phyloP scores from a whole-genome alignment of 1,140 invertebrate genomes.

The Aphaenogaster rudis region DNA sequence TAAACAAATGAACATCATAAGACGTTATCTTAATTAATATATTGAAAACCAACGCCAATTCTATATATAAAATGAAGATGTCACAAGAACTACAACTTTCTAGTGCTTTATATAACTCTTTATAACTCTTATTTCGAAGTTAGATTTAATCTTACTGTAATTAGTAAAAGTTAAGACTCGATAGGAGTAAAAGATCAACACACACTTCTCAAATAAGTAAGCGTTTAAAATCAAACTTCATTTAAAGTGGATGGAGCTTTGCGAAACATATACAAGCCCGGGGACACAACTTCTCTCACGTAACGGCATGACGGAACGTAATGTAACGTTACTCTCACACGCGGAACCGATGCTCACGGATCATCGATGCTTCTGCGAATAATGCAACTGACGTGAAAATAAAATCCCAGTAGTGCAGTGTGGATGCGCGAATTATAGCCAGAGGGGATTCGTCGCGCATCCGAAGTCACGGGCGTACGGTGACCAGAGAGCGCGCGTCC shows the following conservation, averaged over 20 bases:
- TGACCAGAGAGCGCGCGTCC: conserved; percentile 27
- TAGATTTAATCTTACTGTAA: not conserved
- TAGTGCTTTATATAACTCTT: not conserved
- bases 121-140: not conserved
- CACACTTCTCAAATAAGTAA: not conserved
- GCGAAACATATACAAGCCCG: not conserved
- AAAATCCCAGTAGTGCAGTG: not conserved
- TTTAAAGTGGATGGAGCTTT: not conserved
- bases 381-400: conserved; percentile 17
- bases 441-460: conserved; percentile 2
- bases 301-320: not conserved
- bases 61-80: not conserved
- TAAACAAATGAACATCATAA: not conserved
- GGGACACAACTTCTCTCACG: not conserved
- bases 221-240: not conserved
- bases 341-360: not conserved
- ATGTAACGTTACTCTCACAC: not conserved
- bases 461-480: conserved; percentile 32
- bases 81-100: not conserved
- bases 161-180: not conserved
- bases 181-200: not conserved
- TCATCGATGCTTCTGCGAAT: not conserved
- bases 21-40: not conserved
- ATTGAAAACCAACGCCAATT: not conserved
- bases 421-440: not conserved